Conservation (phyloP, 2,113 vertebrate genomes). For the Myxocyprinus asiaticus region DNA sequence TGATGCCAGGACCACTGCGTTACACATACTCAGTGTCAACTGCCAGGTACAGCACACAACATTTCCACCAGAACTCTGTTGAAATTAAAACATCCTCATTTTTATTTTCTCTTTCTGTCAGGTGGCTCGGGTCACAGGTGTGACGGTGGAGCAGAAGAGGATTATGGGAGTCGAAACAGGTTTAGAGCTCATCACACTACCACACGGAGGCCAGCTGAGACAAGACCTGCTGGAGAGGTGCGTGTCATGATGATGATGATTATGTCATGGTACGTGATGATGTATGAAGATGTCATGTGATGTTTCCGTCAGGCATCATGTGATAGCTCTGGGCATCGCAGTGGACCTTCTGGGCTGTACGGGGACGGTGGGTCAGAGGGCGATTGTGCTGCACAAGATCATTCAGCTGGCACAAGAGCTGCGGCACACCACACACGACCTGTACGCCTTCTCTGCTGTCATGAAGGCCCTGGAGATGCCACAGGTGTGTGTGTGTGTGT, state of each 20-base stretch:
- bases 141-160: slow-evolving; percentile 75
- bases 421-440: slow-evolving; percentile 73
- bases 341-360: slow-evolving; percentile 86
- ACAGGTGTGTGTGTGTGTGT: slow-evolving; percentile 71
- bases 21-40: slow-evolving; percentile 83
- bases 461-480: slow-evolving; percentile 87
- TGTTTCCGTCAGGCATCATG: slow-evolving; percentile 74
- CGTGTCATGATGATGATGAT: neutral
- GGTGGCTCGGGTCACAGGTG: slow-evolving; percentile 79
- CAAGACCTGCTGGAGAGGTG: slow-evolving; percentile 86
- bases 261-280: neutral
- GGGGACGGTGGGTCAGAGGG: slow-evolving; percentile 77
- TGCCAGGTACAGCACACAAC: slow-evolving; percentile 75
- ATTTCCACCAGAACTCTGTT: neutral
- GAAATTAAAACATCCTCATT: neutral
- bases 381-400: slow-evolving; percentile 76
- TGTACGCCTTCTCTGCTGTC: slow-evolving; percentile 83
- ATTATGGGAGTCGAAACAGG: slow-evolving; percentile 84
- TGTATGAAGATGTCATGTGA: slow-evolving; percentile 20
- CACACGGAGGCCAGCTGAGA: slow-evolving; percentile 82
- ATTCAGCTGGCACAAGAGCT: slow-evolving; percentile 80
- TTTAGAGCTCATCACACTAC: slow-evolving; percentile 84
- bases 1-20: slow-evolving; percentile 70
- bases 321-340: slow-evolving; percentile 78
- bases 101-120: slow-evolving; percentile 48